A percentile compares a stretch with the other conserved stretches of the same genome.
Evolutionary conservation across 1,140 invertebrate species (phyloP).

Genomic region (Sinonovacula constricta): DNA sequence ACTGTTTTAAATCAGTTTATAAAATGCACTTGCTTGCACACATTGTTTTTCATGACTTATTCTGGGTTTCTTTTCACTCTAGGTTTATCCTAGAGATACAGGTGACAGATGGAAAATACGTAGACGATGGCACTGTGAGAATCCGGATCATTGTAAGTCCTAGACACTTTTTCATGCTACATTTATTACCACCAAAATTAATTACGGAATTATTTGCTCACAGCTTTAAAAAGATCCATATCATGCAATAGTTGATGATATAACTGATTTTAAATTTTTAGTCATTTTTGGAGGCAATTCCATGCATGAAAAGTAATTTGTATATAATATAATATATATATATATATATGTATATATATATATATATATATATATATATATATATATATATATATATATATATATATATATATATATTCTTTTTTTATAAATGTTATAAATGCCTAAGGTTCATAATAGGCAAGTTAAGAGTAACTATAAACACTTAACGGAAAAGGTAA

Average conservation of each 20-base stretch:
- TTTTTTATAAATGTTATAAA: no score
- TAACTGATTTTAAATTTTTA: not conserved
- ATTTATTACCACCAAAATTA: not conserved
- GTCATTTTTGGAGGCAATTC: not conserved
- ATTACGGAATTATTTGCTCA: no score
- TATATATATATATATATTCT: no score
- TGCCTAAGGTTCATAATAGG: no score
- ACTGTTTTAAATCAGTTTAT: no score
- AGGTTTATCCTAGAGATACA: constrained; percentile 60
- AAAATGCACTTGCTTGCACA: not conserved
- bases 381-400: no score
- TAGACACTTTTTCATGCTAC: constrained; percentile 1
- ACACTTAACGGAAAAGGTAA: no score
- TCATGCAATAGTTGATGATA: not conserved
- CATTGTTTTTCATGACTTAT: not conserved
- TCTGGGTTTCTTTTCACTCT: constrained; percentile 15
- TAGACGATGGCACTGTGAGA: constrained; percentile 78
- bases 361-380: no score
- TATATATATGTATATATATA: no score
- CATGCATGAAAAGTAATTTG: not conserved
- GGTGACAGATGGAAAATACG: constrained; percentile 57
- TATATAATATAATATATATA: no score
- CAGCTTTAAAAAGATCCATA: not conserved
- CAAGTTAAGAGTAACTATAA: no score
- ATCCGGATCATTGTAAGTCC: constrained; percentile 85